Evolutionary conservation across 2,113 vertebrate species (phyloP), one percentile per base, ranked within the genome.

Genomic region (Eonycteris spelaea): DNA sequence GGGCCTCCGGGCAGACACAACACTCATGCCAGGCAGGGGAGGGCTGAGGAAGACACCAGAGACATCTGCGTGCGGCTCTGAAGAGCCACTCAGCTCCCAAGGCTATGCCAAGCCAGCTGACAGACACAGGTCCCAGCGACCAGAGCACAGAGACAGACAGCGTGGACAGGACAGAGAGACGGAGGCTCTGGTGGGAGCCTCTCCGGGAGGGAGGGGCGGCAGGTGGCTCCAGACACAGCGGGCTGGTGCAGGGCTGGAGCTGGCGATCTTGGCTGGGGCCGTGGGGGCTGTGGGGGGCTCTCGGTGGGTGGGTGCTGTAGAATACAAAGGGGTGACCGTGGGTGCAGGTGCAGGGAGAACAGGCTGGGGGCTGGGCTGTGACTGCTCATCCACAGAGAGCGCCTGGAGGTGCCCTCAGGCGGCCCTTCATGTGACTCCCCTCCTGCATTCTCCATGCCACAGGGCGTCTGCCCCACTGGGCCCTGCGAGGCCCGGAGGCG

Each of bases 91-190:
- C 3, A 9, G 35, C 70, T 57, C 57, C 78, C 84, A 79, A 87
- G 70, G 74, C 79, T 84, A 33, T 73, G 59, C 83, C 55, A 97
- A 97, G 63, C 91, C 18, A 48, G 70, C 79, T n/a, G 68, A 59
- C 70, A 96, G 96, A 63, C 48, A 19, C 40, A 80, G 65, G 77
- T 78, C 74, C 30, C 48, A 51, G 13, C 5, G 61, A 51, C 3
- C 3, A 38, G 21, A 40, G 74, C 48, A 84, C 26, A 45, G 96
- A 97, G 95, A 96, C 78, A 95, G 82, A 85, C 84, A 85, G 92
- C 9, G 63, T 65, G 94, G 96, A 97, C 97, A 38, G 78, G 55
- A 61, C 77, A 90, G 80, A 68, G 18, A 86, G 86, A 86, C 7
- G 63, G 95, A 88, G 80, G 83, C 2, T 4, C 0, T 5, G 86